Evolutionary conservation across 30 jellyfish, hydroid and myxozoan species (phyloP), one percentile per base, ranked within the genome.

Genomic region (Aurelia coerulea): DNA sequence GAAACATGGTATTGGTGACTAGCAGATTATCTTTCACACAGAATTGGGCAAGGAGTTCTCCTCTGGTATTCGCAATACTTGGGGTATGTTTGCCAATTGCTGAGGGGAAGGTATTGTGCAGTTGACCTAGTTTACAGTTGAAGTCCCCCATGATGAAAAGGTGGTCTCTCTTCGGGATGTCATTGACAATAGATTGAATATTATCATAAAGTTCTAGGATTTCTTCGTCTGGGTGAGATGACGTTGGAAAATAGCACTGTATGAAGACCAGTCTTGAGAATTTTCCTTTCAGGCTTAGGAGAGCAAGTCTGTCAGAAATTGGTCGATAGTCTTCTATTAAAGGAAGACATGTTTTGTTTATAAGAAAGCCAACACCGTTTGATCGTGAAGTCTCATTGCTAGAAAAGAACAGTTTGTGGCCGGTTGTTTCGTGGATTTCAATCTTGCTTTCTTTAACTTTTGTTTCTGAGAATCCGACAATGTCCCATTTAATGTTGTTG

Each of bases 391-490:
- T 73, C 9, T 52, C 65, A 12, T 73, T 73, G 23, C 69, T 29
- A 6, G 83, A 73, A 68, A 52, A 46, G 67, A 73, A 73, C 17
- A 31, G 17, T 39, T 73, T 73, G 68, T 33, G 39, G 12, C 68
- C 83, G 12, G 67, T 13, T 7, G 10, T 12, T 3, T 73, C 83
- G 8, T n/a, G 51, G 10, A 15, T 13, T 34, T 73, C 83, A 33
- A 73, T 73, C 42, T 73, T 73, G 18, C 60, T 10, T 50, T 76
- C 76, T 76, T 76, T 76, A 6, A 3, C 59, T 19, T 76, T 59
- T 76, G 87, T 59, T 59, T 76, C 76, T 52, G 87, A 76, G 63
- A 76, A 56, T 2, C 74, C 87, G 42, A 53, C 12, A 9, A 76
- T 35, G 13, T 52, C 65, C 65, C 62, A 76, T 1, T 76, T 73